Evolutionary conservation across 2,797 vertebrate genomes (phyloP).

Genomic region (Diplodus sargus): DNA sequence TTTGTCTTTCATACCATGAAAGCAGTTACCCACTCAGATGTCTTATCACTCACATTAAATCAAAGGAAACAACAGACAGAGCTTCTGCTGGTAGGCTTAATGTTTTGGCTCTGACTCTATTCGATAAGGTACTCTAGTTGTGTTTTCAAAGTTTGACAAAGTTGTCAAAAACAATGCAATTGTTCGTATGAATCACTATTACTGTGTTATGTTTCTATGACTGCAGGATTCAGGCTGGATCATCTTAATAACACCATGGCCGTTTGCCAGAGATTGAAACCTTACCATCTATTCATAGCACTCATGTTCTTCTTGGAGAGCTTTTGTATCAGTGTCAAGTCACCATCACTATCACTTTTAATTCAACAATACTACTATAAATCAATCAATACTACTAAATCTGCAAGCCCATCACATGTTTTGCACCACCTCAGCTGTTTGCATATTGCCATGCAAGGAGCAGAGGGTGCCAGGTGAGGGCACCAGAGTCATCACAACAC

Average conservation of each 20-base stretch:
- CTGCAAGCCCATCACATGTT: neutral
- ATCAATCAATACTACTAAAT: no score
- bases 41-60: neutral
- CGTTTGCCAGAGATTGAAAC: constrained; percentile 44
- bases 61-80: neutral
- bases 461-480: constrained; percentile 46
- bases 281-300: constrained; percentile 19
- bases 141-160: neutral
- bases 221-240: constrained; percentile 12
- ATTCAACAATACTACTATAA: neutral
- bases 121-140: no score
- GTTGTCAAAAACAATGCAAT: neutral
- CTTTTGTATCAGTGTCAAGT: neutral
- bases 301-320: neutral
- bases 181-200: constrained; percentile 6
- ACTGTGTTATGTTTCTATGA: constrained; percentile 8
- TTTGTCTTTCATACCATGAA: neutral
- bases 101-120: neutral
- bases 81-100: neutral
- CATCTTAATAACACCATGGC: constrained; percentile 28
- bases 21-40: neutral
- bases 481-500: constrained; percentile 45
- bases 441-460: constrained; percentile 18
- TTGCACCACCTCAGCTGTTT: neutral
- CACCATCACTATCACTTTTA: no score